Conservation (phyloP, 2,888 invertebrate genomes). For the Myopa tessellatipennis region DNA sequence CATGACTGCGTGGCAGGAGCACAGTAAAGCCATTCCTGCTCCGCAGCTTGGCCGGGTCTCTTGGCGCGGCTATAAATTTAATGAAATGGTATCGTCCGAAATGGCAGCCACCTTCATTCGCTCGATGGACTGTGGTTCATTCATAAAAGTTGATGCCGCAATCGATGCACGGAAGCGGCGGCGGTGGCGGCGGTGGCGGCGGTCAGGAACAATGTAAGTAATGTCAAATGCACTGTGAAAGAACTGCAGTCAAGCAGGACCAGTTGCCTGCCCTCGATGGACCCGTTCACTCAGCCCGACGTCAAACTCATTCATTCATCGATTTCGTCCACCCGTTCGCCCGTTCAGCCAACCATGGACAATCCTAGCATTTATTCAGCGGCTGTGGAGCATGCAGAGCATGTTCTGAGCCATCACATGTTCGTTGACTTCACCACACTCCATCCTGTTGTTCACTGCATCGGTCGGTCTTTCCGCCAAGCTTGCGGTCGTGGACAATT, state of each 20-base stretch:
- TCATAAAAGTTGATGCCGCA: constrained; percentile 44
- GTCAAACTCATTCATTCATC: constrained; percentile 16
- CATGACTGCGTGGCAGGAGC: constrained; percentile 9
- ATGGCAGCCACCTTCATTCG: constrained; percentile 39
- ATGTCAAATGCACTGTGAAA: constrained; percentile 10
- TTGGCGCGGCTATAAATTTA: constrained; percentile 50
- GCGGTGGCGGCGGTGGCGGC: too few species aligned
- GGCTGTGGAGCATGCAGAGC: too few species aligned
- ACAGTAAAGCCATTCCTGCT: neutral
- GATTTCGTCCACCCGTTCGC: constrained; percentile 8
- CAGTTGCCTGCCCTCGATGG: constrained; percentile 15
- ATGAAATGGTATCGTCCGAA: constrained; percentile 50
- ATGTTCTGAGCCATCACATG: too few species aligned
- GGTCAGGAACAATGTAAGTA: neutral
- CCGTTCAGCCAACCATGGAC: neutral
- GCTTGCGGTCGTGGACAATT: constrained; percentile 36
- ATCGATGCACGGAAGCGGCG: constrained; percentile 2
- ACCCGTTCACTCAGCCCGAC: constrained; percentile 4
- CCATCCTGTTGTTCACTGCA: constrained; percentile 8
- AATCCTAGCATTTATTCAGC: constrained; percentile 1
- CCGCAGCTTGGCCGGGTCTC: neutral
- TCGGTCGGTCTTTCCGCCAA: neutral
- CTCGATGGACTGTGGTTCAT: constrained; percentile 39
- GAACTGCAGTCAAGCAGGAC: constrained; percentile 11
- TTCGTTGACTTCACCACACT: constrained; percentile 12